phyloP scores from a whole-genome alignment of 2,113 vertebrate species.

The Cyanistes caeruleus region DNA sequence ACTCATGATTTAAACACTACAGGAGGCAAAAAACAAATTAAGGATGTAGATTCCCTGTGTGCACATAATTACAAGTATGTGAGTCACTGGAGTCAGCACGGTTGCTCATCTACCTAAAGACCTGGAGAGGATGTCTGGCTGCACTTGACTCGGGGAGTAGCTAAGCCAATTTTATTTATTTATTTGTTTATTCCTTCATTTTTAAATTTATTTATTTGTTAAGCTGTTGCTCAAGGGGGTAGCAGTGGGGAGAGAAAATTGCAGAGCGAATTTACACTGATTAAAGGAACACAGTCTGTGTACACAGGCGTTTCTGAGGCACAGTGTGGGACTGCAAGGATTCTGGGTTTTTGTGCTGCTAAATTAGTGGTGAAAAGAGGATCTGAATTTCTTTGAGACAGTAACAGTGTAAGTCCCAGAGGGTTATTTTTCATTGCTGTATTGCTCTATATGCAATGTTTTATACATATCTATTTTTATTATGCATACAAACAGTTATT shows the following conservation, averaged over 20 bases:
- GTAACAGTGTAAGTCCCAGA: slow-evolving; percentile 28
- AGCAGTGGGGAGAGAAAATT: slow-evolving; percentile 48
- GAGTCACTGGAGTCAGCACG: slow-evolving; percentile 55
- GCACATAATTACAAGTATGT: slow-evolving; percentile 67
- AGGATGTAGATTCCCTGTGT: slow-evolving; percentile 61
- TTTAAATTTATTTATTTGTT: not conserved
- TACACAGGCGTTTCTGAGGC: slow-evolving; percentile 7
- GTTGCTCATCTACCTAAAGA: slow-evolving; percentile 68
- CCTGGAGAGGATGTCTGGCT: slow-evolving; percentile 49
- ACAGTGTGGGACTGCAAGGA: slow-evolving; percentile 56
- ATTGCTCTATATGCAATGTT: not conserved
- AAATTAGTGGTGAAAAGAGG: slow-evolving; percentile 20
- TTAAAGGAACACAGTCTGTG: slow-evolving; percentile 24
- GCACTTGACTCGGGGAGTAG: not conserved
- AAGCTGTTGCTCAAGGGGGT: slow-evolving; percentile 35
- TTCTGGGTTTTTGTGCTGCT: slow-evolving; percentile 22
- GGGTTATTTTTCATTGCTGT: not conserved
- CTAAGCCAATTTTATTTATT: slow-evolving; percentile 5
- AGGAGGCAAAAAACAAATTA: slow-evolving; percentile 74
- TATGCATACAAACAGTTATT: not conserved
- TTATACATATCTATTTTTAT: slow-evolving; percentile 15
- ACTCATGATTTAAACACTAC: slow-evolving; percentile 70
- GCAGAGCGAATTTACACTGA: slow-evolving; percentile 56
- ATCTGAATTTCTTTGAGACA: slow-evolving; percentile 34
- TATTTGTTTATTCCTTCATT: not conserved